Evolutionary conservation across 2,113 vertebrate species (phyloP).

Genomic region (Anseranas semipalmata): DNA sequence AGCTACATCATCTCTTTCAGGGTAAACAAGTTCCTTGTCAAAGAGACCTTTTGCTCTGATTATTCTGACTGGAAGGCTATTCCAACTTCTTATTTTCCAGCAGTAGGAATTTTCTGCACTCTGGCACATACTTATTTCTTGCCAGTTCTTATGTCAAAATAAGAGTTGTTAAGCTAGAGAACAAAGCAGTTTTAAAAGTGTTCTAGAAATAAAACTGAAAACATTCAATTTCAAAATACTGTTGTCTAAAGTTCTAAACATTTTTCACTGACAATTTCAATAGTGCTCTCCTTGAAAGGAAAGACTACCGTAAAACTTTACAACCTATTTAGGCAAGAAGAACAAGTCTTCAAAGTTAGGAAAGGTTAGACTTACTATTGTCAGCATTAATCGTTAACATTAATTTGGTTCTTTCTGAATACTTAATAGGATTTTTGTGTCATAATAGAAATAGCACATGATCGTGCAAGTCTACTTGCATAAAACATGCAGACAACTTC

Average conservation of each 20-base stretch:
- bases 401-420: neutral
- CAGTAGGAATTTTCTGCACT: neutral
- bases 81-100: constrained; percentile 12
- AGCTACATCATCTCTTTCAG: neutral
- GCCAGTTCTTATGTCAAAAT: constrained; percentile 25
- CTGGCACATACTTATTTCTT: neutral
- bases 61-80: neutral
- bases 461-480: neutral
- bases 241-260: neutral
- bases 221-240: neutral
- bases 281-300: neutral
- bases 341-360: neutral
- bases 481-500: neutral
- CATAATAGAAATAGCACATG: neutral
- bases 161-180: neutral
- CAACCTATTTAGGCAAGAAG: neutral
- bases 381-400: neutral
- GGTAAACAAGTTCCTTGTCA: neutral
- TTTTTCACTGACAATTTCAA: neutral
- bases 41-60: constrained; percentile 17
- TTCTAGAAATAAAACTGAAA: neutral
- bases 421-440: neutral
- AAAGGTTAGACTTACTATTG: neutral
- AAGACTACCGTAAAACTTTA: neutral
- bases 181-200: neutral